These are phyloP conservation scores for Allophyes oxyacanthae DNA, from an alignment of 2,888 invertebrate species.

Conservation along the genomic window DNA sequence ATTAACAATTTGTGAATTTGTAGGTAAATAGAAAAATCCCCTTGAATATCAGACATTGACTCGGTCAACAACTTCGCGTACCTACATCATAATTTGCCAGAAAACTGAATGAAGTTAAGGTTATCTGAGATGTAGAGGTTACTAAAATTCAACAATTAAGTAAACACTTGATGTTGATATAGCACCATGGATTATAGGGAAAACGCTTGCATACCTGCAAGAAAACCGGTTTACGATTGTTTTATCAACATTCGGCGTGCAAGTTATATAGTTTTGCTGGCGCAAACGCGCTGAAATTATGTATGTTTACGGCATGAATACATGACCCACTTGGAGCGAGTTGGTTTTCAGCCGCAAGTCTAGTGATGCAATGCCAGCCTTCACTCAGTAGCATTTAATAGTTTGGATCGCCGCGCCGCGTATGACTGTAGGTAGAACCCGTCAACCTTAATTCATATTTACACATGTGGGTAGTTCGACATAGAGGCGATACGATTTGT, in stretches of 20 bases:
- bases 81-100: too few relatives aligned
- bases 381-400: conserved; percentile 62
- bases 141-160: conserved; percentile 26
- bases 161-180: conserved; percentile 31
- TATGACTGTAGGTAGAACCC: conserved; percentile 52
- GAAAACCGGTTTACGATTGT: conserved; percentile 77
- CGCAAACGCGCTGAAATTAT: conserved; percentile 72
- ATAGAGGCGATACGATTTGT: conserved; percentile 47
- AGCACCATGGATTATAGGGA: conserved; percentile 42
- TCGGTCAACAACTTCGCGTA: too few relatives aligned
- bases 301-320: conserved; percentile 76
- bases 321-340: conserved; percentile 84
- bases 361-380: conserved; percentile 76
- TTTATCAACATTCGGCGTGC: conserved; percentile 69
- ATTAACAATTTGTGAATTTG: too few relatives aligned
- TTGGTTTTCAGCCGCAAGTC: conserved; percentile 71
- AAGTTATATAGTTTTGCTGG: conserved; percentile 62
- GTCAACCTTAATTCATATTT: conserved; percentile 57
- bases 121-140: conserved; percentile 9
- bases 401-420: conserved; percentile 62
- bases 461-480: conserved; percentile 48
- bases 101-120: too few relatives aligned
- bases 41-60: conserved; percentile 1
- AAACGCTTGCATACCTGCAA: conserved; percentile 50
- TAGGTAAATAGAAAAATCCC: too few relatives aligned